phyloP scores from a whole-genome alignment of 2,888 invertebrate genomes.

The Hetaerina titia region DNA sequence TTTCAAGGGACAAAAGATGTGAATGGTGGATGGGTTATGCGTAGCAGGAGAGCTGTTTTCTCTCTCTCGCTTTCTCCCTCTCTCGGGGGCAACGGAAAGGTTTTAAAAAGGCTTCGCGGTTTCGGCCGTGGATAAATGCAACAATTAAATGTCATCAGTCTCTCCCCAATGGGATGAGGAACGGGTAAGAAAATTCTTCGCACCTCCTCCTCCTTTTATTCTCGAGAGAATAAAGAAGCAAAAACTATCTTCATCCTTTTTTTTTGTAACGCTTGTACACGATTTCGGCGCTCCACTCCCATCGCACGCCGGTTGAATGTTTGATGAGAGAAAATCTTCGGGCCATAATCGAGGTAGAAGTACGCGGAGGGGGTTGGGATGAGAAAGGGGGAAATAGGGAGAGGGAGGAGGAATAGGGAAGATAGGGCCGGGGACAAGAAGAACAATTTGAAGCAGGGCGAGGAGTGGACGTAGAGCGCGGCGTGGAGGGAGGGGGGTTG shows the following conservation, averaged over 20 bases:
- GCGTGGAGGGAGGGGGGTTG: not conserved
- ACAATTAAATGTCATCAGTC: conserved; percentile 39
- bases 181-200: not conserved
- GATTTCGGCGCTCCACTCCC: conserved; percentile 20
- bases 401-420: too few relatives aligned
- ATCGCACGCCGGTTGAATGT: conserved; percentile 34
- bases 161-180: not conserved
- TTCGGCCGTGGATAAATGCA: not conserved
- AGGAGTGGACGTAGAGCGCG: not conserved
- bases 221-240: not conserved
- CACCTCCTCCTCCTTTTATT: not conserved
- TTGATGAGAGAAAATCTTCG: conserved; percentile 37
- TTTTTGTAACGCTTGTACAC: not conserved
- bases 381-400: too few relatives aligned
- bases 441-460: not conserved
- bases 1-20: not conserved
- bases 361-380: not conserved
- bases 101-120: not conserved
- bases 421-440: not conserved
- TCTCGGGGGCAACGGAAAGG: not conserved
- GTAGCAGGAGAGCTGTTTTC: not conserved
- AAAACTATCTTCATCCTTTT: not conserved
- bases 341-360: not conserved
- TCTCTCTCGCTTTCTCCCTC: not conserved
- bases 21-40: not conserved